A percentile compares a stretch with the other conserved stretches of the same genome.
phyloP scores from a whole-genome alignment of 2,888 invertebrate species.

The Sceliomorpha sp. region DNA sequence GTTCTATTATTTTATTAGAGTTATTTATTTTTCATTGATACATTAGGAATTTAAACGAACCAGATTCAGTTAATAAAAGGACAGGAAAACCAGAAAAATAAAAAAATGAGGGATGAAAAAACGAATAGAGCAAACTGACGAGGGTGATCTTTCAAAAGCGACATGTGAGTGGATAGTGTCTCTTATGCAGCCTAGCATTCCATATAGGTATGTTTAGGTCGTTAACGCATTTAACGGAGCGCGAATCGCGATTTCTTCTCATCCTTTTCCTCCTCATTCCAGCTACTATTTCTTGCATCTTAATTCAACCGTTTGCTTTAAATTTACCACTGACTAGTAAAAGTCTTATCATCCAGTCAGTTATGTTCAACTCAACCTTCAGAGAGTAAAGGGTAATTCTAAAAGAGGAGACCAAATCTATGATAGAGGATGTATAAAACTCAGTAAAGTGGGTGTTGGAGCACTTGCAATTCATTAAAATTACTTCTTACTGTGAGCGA shows the following conservation, averaged over 20 bases:
- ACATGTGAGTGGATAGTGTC: conserved; percentile 25
- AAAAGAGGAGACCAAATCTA: conserved; percentile 1
- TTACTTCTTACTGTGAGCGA: conserved; percentile 14
- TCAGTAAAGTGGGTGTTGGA: conserved; percentile 15
- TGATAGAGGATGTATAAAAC: conserved; percentile 23
- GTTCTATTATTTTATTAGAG: too few species aligned
- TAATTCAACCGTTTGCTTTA: conserved; percentile 28
- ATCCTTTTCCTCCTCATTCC: conserved; percentile 38
- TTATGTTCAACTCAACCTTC: conserved; percentile 36
- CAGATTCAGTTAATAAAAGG: conserved; percentile 1
- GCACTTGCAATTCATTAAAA: conserved; percentile 22
- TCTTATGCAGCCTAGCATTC: conserved; percentile 58
- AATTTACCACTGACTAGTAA: conserved; percentile 36
- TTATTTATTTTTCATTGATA: too few species aligned
- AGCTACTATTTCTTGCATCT: conserved; percentile 30
- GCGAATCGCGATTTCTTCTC: conserved; percentile 61
- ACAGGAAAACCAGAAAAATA: conserved; percentile 3
- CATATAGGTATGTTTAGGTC: conserved; percentile 58
- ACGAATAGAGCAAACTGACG: conserved; percentile 40
- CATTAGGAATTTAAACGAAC: too few species aligned
- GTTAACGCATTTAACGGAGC: conserved; percentile 71
- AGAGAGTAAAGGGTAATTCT: not conserved
- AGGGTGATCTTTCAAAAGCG: conserved; percentile 34
- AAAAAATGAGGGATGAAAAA: conserved; percentile 34
- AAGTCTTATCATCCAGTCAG: conserved; percentile 25